Evolutionary conservation across 1,140 invertebrate species (phyloP).

Genomic region (Charaxes varanes): DNA sequence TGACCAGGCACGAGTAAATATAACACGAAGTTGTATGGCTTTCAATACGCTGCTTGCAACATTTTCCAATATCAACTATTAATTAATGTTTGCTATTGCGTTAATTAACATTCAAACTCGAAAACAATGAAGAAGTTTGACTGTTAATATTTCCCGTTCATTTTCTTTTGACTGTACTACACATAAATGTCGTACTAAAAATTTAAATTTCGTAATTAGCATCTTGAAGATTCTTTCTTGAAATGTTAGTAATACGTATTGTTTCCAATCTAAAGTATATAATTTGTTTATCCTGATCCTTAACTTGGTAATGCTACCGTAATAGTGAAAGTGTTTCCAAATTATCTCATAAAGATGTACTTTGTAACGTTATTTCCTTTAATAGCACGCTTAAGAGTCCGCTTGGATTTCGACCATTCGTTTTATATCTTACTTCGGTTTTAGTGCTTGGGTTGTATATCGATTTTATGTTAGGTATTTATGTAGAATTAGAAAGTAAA

Average conservation of each 20-base stretch:
- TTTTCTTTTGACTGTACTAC: too few relatives aligned
- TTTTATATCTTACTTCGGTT: constrained; percentile 3
- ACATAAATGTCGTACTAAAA: too few relatives aligned
- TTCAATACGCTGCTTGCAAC: constrained; percentile 1
- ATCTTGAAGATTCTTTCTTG: too few relatives aligned
- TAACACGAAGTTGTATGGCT: constrained; percentile 2
- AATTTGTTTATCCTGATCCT: constrained; percentile 1
- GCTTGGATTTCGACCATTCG: constrained; percentile 1
- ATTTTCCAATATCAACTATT: neutral
- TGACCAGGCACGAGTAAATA: constrained; percentile 21
- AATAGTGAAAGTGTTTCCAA: constrained; percentile 5
- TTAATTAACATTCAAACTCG: too few relatives aligned
- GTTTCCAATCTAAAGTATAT: neutral
- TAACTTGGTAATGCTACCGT: constrained; percentile 4
- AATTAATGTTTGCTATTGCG: too few relatives aligned
- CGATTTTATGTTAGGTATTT: too few relatives aligned
- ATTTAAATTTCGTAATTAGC: too few relatives aligned
- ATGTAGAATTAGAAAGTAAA: too few relatives aligned
- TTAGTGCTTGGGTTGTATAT: too few relatives aligned
- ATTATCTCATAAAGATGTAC: constrained; percentile 6
- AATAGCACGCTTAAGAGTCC: constrained; percentile 4
- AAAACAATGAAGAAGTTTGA: too few relatives aligned
- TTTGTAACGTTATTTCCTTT: constrained; percentile 4
- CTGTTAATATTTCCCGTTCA: too few relatives aligned
- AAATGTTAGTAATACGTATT: too few relatives aligned